A percentile compares a stretch with the other conserved stretches of the same genome.
Conservation (phyloP, 1,140 invertebrate genomes). For the Zaprionus ghesquierei region DNA sequence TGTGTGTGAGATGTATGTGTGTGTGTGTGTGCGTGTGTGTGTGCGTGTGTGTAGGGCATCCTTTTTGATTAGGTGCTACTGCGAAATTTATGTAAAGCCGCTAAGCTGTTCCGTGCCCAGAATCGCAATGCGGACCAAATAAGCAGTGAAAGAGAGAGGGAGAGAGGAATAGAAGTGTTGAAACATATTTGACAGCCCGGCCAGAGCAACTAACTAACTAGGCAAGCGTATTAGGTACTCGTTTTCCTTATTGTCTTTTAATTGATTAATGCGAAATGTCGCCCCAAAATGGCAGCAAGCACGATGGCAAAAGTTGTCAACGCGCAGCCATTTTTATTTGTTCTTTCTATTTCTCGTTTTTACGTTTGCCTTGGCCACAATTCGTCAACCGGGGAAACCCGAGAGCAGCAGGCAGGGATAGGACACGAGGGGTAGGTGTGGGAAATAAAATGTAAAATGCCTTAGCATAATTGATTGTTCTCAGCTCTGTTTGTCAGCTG, state of each 20-base stretch:
- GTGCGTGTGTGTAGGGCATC: slow-evolving; percentile 14
- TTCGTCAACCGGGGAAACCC: slow-evolving; percentile 39
- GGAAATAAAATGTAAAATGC: slow-evolving; percentile 57
- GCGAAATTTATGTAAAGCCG: slow-evolving; percentile 67
- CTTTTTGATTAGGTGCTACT: slow-evolving; percentile 63
- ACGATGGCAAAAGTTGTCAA: slow-evolving; percentile 53
- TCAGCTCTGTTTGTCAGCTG: slow-evolving; percentile 1
- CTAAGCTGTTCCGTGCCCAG: slow-evolving; percentile 30
- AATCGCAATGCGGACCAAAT: neutral
- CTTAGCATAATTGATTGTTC: slow-evolving; percentile 70
- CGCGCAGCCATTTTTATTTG: slow-evolving; percentile 47
- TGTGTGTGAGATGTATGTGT: neutral
- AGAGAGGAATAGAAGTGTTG: neutral
- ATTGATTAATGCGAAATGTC: slow-evolving; percentile 67
- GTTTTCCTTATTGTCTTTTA: slow-evolving; percentile 61
- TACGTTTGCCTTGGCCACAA: slow-evolving; percentile 12
- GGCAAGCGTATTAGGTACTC: slow-evolving; percentile 49
- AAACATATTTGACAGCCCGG: slow-evolving; percentile 51
- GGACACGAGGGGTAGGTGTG: neutral
- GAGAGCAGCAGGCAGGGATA: slow-evolving; percentile 1
- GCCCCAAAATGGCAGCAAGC: neutral
- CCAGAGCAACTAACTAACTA: slow-evolving; percentile 8
- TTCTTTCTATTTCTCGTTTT: neutral
- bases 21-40: neutral
- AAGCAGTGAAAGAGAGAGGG: neutral